A percentile compares a stretch with the other conserved stretches of the same genome.
Conservation (phyloP, 2,888 invertebrate species). For the Cephus sareptanus region DNA sequence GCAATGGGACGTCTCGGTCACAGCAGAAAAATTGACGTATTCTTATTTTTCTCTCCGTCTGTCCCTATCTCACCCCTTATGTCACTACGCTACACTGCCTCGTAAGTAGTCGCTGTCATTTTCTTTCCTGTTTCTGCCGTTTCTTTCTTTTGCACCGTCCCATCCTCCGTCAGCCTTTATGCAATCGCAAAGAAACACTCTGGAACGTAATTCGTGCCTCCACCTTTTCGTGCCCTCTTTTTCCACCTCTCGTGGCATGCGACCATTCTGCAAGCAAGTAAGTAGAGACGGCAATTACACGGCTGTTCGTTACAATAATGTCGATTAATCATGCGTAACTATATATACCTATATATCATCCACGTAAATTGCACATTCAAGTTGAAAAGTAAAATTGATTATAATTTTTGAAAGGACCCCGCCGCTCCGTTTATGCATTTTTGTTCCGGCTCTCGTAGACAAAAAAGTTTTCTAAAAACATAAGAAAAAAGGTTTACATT, state of each 20-base stretch:
- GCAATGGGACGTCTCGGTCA: neutral
- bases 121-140: neutral
- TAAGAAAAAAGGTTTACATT: neutral
- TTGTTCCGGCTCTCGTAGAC: neutral
- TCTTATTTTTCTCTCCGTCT: neutral
- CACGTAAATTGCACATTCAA: neutral
- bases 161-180: neutral
- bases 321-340: neutral
- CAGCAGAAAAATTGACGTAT: neutral
- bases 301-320: neutral
- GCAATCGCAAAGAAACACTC: neutral
- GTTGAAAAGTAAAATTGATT: neutral
- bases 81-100: neutral
- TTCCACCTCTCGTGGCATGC: neutral
- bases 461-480: neutral
- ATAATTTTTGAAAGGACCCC: neutral
- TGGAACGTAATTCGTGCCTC: neutral
- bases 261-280: neutral
- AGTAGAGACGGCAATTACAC: neutral
- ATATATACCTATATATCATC: neutral
- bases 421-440: neutral
- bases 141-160: neutral
- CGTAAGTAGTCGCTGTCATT: neutral
- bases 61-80: neutral
- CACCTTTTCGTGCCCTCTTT: neutral